phyloP scores from a whole-genome alignment of 1,140 invertebrate species.

The Drosophila busckii region DNA sequence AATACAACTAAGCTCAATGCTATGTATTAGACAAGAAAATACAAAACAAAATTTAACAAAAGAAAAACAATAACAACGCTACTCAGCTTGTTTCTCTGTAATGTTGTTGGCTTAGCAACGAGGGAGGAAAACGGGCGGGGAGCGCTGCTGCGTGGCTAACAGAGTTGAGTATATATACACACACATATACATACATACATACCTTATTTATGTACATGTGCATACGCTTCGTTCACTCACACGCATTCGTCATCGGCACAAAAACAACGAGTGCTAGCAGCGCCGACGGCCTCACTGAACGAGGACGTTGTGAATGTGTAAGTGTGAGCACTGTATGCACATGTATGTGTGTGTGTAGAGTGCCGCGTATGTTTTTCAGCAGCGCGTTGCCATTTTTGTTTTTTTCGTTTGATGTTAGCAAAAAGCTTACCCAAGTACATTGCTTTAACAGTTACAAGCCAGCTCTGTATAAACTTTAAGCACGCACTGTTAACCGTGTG shows the following conservation, averaged over 20 bases:
- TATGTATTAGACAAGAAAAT: constrained; percentile 13
- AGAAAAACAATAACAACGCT: constrained; percentile 12
- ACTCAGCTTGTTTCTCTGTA: background rate
- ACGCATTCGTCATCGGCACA: constrained; percentile 58
- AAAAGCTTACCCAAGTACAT: constrained; percentile 18
- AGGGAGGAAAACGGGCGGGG: background rate
- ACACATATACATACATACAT: constrained; percentile 7
- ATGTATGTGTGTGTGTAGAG: constrained; percentile 6
- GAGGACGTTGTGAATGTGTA: constrained; percentile 41
- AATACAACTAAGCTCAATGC: no score
- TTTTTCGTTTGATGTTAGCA: constrained; percentile 21
- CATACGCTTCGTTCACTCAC: constrained; percentile 37
- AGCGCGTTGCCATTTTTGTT: constrained; percentile 43
- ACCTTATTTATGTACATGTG: background rate
- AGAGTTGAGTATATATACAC: constrained; percentile 6
- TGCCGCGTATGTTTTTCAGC: constrained; percentile 46
- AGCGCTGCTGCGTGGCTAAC: background rate
- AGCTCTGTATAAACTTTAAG: constrained; percentile 12
- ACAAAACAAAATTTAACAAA: constrained; percentile 6
- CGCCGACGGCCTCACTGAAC: constrained; percentile 42
- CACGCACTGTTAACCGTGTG: constrained; percentile 21
- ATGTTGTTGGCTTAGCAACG: constrained; percentile 5
- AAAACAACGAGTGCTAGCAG: constrained; percentile 35
- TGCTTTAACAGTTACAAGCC: constrained; percentile 16
- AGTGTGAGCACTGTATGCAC: constrained; percentile 11